Base-by-base conservation (phyloP, 2,797 vertebrate species). In the Staurois parvus region DNA sequence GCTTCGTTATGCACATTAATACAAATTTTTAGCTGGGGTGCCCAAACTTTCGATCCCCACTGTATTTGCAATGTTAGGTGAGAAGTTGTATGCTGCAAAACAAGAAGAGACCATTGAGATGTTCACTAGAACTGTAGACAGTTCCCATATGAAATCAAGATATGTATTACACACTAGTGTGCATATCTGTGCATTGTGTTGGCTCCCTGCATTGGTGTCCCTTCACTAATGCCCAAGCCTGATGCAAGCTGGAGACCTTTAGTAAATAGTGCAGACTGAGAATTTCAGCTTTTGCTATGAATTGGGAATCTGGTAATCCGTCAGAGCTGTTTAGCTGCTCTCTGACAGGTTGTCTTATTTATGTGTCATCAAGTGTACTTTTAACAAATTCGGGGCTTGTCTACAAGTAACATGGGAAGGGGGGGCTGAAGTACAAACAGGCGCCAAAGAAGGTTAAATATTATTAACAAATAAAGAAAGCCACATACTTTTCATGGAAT, bases 361-460 rank as follows among this genome's bases (percentile, higher is more conserved):
- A 91, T 89, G 87, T 93, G 91, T 92, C 92, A 93, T 91, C 92
- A 87, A 86, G 89, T 90, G 70, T 88, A 85, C 89, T 90, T 86
- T 88, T 88, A 89, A 84, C 91, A 88, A 89, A 91, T 89, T 86
- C 88, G 84, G 85, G 87, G 88, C 90, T 91, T 87, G 91, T 92
- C 92, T 91, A 81, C 91, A 85, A 87, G 90, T 68, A 88, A 91
- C 90, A 86, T 90, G 85, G 84, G 87, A 59, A 86, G 76, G 76
- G 88, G 90, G 90, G 89, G 56, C 88, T 70, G 75, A 87, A 90
- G 90, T 88, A 84, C 75, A 85, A 89, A 89, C 88, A 89, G 92
- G 91, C 92, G 92, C 92, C 92, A 88, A 85, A 86, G 89, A 90
- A 91, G 92, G 92, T 93, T 93, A 93, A 93, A 92, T 91, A 92